Evolutionary conservation across 2,797 vertebrate species (phyloP).

Genomic region (Acanthurus tractus): DNA sequence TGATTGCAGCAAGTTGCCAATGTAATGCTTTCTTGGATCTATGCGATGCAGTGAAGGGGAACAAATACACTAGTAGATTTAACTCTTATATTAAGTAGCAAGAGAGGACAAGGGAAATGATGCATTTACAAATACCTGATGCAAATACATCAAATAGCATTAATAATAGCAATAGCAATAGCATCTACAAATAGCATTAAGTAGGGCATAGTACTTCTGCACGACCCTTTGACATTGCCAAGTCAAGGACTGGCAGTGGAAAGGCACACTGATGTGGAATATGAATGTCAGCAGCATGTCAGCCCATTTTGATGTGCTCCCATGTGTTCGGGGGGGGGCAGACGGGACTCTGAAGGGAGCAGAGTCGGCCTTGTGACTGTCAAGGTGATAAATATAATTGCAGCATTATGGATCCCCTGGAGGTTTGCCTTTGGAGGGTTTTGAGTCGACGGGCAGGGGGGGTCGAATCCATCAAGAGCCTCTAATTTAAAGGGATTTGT

Average conservation of each 20-base stretch:
- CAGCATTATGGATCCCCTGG: slow-evolving; percentile 70
- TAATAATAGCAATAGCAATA: no score
- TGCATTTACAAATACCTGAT: no score
- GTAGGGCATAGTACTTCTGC: slow-evolving; percentile 42
- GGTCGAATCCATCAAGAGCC: slow-evolving; percentile 69
- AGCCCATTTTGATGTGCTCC: slow-evolving; percentile 66
- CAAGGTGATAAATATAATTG: slow-evolving; percentile 84
- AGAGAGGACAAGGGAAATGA: slow-evolving; percentile 15
- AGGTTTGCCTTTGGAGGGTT: slow-evolving; percentile 65
- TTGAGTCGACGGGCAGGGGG: slow-evolving; percentile 42
- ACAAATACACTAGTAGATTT: slow-evolving; percentile 25
- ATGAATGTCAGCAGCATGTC: slow-evolving; percentile 69
- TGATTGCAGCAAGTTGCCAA: slow-evolving; percentile 74
- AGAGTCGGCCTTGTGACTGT: slow-evolving; percentile 63
- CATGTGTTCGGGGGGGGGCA: slow-evolving; percentile 46
- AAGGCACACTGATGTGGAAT: slow-evolving; percentile 54
- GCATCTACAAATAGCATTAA: slow-evolving; percentile 51
- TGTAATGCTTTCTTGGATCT: slow-evolving; percentile 62
- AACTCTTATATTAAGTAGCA: slow-evolving; percentile 41
- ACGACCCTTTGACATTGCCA: slow-evolving; percentile 47
- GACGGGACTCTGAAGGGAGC: slow-evolving; percentile 36
- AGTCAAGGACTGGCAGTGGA: slow-evolving; percentile 50
- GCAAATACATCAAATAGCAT: no score
- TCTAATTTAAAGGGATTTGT: slow-evolving; percentile 77
- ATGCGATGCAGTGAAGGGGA: slow-evolving; percentile 31